Percentiles rank a stretch among this genome's conserved stretches.
Evolutionary conservation across 2,888 invertebrate genomes (phyloP).

Genomic region (Drosophila leonis): DNA sequence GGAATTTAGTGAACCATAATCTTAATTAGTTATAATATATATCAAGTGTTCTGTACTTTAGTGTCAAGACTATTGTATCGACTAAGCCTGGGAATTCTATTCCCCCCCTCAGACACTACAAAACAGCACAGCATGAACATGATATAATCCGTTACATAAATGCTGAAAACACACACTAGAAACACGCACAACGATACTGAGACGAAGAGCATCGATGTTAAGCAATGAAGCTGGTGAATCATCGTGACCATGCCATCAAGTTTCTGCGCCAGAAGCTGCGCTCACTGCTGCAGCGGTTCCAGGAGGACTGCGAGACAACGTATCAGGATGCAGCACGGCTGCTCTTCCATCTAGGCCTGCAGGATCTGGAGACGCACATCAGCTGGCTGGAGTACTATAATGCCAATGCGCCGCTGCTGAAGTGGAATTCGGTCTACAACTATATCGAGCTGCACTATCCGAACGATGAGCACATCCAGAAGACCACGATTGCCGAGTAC

Average conservation of each 20-base stretch:
- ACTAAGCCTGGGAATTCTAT: slow-evolving; percentile 1
- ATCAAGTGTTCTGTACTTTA: neutral
- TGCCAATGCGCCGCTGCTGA: slow-evolving; percentile 30
- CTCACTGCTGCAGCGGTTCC: slow-evolving; percentile 27
- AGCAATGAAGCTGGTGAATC: slow-evolving; percentile 23
- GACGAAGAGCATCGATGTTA: neutral
- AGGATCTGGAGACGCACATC: slow-evolving; percentile 34
- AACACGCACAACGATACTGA: slow-evolving; percentile 2
- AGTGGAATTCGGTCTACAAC: slow-evolving; percentile 32
- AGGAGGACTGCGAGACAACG: slow-evolving; percentile 36
- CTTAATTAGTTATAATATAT: neutral
- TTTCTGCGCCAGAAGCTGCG: slow-evolving; percentile 26
- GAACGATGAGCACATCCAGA: slow-evolving; percentile 13
- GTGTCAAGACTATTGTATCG: neutral
- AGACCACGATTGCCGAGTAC: slow-evolving; percentile 12
- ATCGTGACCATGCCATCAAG: slow-evolving; percentile 22
- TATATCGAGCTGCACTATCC: slow-evolving; percentile 37
- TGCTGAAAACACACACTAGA: neutral
- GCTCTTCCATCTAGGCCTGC: slow-evolving; percentile 19
- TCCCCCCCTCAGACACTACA: neutral
- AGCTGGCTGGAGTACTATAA: slow-evolving; percentile 42
- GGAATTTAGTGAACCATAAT: neutral
- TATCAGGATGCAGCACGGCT: slow-evolving; percentile 22
- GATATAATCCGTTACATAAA: slow-evolving; percentile 4
- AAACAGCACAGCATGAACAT: slow-evolving; percentile 1